A percentile compares a stretch with the other conserved stretches of the same genome.
Evolutionary conservation across 2,797 vertebrate genomes (phyloP).

Genomic region (Schizothorax lantsangensis): DNA sequence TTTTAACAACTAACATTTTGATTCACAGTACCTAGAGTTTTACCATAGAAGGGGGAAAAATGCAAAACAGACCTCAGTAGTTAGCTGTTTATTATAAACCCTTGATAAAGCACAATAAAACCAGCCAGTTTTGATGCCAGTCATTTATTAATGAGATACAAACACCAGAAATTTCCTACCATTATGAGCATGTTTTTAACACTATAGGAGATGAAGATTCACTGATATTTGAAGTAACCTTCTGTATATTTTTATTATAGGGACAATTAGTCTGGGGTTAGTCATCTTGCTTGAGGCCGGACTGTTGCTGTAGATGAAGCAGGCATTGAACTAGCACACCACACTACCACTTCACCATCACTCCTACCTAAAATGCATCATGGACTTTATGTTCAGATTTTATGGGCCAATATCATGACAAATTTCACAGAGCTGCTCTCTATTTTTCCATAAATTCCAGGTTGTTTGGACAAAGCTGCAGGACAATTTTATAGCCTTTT

Average conservation of each 20-base stretch:
- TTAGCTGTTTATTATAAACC: not conserved
- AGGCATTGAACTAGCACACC: not conserved
- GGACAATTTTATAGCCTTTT: conserved; percentile 7
- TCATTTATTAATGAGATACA: conserved; percentile 12
- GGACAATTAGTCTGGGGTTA: not conserved
- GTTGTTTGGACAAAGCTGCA: not conserved
- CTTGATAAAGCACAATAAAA: not conserved
- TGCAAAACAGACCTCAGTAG: not conserved
- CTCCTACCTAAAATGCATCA: not conserved
- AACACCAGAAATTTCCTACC: not conserved
- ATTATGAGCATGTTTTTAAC: not conserved
- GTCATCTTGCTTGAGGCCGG: not conserved
- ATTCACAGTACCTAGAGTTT: not conserved
- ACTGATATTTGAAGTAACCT: not conserved
- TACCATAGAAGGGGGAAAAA: not conserved
- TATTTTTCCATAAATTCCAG: conserved; percentile 41
- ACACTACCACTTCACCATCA: not conserved
- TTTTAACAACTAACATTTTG: not conserved
- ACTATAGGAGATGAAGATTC: not conserved
- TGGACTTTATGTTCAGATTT: not conserved
- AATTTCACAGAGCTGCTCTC: conserved; percentile 47
- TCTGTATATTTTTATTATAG: not conserved
- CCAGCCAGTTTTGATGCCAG: not conserved
- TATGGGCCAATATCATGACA: conserved; percentile 43
- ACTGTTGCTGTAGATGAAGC: not conserved